Conservation (phyloP, 2,113 vertebrate genomes). For the Fregata magnificens region DNA sequence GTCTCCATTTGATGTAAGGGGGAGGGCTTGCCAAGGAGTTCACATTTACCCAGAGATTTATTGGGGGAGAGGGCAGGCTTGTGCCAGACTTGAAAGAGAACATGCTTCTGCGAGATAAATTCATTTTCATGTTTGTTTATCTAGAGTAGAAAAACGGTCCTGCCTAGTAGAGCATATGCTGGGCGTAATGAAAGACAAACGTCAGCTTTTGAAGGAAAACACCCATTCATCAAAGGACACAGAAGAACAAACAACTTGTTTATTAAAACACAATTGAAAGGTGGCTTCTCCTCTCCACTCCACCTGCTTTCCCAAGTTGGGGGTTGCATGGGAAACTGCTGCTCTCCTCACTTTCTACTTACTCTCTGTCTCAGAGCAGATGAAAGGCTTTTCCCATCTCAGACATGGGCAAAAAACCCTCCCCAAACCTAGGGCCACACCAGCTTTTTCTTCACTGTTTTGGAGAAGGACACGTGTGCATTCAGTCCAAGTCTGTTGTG, state of each 20-base stretch:
- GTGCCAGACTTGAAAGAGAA: constrained; percentile 64
- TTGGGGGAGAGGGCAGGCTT: constrained; percentile 14
- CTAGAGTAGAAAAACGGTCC: constrained; percentile 51
- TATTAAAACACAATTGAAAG: constrained; percentile 66
- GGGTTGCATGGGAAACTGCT: constrained; percentile 18
- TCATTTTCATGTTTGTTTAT: constrained; percentile 69
- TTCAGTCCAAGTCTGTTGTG: background rate
- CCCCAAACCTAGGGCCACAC: background rate
- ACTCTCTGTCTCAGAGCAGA: background rate
- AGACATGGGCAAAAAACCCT: background rate
- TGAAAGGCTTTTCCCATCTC: background rate
- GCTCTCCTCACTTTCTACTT: background rate
- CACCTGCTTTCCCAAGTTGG: constrained; percentile 60
- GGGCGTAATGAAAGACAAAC: constrained; percentile 64
- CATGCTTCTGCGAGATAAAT: constrained; percentile 62
- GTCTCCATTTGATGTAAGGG: background rate
- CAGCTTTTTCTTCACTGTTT: background rate
- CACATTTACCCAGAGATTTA: constrained; percentile 55
- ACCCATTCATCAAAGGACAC: constrained; percentile 47
- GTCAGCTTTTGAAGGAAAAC: constrained; percentile 64
- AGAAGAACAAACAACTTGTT: constrained; percentile 56
- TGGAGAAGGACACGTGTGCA: background rate
- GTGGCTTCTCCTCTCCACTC: constrained; percentile 46
- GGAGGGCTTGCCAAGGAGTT: background rate
- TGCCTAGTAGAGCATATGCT: constrained; percentile 64